Evolutionary conservation across 2,888 invertebrate species (phyloP), one percentile per base, ranked within the genome.

Genomic region (Pachycephus smyrnensis): DNA sequence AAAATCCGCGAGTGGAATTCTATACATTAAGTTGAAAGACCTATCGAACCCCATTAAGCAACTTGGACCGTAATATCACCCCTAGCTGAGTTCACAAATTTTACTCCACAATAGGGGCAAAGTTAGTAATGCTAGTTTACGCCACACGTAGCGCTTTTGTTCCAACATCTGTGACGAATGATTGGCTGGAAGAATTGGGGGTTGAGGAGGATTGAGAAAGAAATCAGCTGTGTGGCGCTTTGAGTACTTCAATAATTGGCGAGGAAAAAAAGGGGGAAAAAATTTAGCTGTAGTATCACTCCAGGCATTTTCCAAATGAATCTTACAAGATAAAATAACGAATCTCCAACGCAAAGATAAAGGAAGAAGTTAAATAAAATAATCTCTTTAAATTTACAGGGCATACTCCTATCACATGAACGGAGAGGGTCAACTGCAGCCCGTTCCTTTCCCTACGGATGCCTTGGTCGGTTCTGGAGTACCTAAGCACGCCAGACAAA

Each of bases 331-430:
- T 23, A 55, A 9, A 9, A 6, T 9, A 23, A 23, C 9, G 2
- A 23, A 23, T 15, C 15, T 0, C 1, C 40, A 9, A 23, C 4
- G 40, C 40, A 23, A 15, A 6, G 40, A 9, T 23, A 23, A 55
- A 23, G 55, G n/a, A 73, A 12, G n/a, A 73, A 12, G 4, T 55
- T 11, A 71, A 76, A 69, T 36, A 40, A 76, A 76, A 75, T 76
- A 75, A 55, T 80, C 35, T 77, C 71, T 82, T 84, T 55, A 23
- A 80, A 69, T 77, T 92, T 92, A 3, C 92, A 96, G 96, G 76
- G 97, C 98, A 33, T 98, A 98, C 92, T 98, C 98, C 84, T 98
- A 97, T 94, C 98, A 98, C 93, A 96, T 98, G 91, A 97, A 96
- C 89, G 95, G 95, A 87, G 97, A 97, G 86, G 97, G 97, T 12